Percentiles rank a stretch among this genome's conserved stretches.
phyloP scores from a whole-genome alignment of 2,113 vertebrate genomes.

The Oreochromis tanganicae region DNA sequence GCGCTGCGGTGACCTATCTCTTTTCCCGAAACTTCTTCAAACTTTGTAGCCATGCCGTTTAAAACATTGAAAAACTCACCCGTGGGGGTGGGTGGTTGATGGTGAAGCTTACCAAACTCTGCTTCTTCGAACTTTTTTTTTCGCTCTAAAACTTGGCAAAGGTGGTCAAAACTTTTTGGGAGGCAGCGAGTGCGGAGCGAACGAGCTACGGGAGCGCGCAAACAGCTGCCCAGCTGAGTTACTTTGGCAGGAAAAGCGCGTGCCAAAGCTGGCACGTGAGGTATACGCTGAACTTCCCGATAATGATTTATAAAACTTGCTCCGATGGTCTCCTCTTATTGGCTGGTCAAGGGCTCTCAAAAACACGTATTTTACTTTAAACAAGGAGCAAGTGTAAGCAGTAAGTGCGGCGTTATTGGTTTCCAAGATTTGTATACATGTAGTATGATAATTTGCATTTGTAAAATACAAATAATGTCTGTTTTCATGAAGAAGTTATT shows the following conservation, averaged over 20 bases:
- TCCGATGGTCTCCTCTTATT: neutral
- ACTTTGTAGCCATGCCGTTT: neutral
- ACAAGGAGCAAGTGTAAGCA: neutral
- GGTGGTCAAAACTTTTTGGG: conserved; percentile 11
- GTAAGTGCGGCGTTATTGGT: neutral
- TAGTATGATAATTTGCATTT: neutral
- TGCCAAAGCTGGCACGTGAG: conserved; percentile 55
- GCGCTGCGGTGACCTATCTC: neutral
- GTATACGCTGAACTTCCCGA: neutral
- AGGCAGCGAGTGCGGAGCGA: neutral
- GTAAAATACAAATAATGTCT: neutral
- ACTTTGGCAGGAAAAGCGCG: conserved; percentile 22
- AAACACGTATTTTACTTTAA: neutral
- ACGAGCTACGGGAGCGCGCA: conserved; percentile 53
- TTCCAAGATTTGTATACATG: neutral
- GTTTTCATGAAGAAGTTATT: neutral
- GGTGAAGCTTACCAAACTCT: neutral
- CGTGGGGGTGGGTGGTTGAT: neutral
- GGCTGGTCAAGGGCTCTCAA: neutral
- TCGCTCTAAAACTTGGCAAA: neutral
- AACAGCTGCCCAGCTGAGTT: conserved; percentile 60
- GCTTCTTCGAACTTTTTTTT: neutral
- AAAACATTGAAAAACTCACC: neutral
- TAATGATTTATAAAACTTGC: neutral
- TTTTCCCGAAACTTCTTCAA: neutral